Base-by-base conservation (phyloP, 64 coral and sea anemone species). In the Cladopsammia gracilis region DNA sequence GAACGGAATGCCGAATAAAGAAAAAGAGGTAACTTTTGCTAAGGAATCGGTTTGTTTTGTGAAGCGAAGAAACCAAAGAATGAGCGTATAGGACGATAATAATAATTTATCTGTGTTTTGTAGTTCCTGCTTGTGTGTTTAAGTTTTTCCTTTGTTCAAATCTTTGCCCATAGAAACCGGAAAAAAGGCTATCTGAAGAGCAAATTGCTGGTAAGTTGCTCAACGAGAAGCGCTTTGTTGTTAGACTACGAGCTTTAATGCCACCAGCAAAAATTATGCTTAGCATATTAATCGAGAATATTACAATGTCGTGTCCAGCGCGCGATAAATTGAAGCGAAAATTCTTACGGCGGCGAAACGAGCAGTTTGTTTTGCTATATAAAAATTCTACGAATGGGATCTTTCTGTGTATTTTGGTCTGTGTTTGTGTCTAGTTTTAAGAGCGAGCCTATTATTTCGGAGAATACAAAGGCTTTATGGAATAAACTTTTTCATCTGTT, bases 131-230 rank as follows among this genome's bases (percentile, higher is more conserved):
- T 83, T 20, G 58, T 65, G 42, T 83, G 42, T 46, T 64, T 23
- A 84, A 84, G 80, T 68, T 84, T 50, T 56, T 67, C 19, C 67
- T 66, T 68, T 48, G 60, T 84, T 68, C 7, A 68, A 67, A n/a
- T 49, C 3, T 62, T 20, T 84, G 43, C 20, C 61, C 62, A 68
- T 16, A 84, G 80, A 84, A 84, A 73, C 67, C 57, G 69, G 89
- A 91, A 59, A 71, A 73, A 79, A 83, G 53, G 20, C 26, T 91
- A 7, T 91, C 89, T n/a, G 89, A 91, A 13, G 89, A 91, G 43
- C 89, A 91, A 91, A 67, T 91, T 48, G 89, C 89, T 62, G 89
- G 89, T 91, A 59, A 91, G 89, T 91, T 58, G 10, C 43, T 6
- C 24, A 14, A 50, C 20, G 19, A 23, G 7, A 16, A n/a, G 4